Evolutionary conservation across 1,140 invertebrate species (phyloP), one percentile per base, ranked within the genome.

Genomic region (Ooceraea biroi): DNA sequence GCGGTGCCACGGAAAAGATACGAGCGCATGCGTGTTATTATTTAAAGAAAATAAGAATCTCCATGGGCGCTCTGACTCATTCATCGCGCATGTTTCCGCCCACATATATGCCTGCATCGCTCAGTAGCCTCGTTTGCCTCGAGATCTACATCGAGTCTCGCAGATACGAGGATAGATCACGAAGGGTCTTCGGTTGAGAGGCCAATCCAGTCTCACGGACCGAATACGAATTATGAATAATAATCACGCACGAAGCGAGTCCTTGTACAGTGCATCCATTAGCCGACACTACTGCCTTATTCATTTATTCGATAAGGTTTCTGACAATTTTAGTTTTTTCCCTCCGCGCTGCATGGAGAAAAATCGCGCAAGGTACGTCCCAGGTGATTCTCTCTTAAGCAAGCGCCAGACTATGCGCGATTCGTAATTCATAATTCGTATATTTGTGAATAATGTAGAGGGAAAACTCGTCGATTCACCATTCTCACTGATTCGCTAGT

Each of bases 41-140:
- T 73, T 25, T 57, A n/a, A 36, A 55, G 41, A 52, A 61, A 44
- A 27, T 3, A 17, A 48, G 12, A 36, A 19, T 44, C 74, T 14
- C 27, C 36, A 22, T 22, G 25, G 27, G 46, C 14, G 27, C 19
- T 77, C 74, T 77, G 74, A 77, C 44, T 77, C 74, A 77, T 66
- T 25, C 44, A 5, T 76, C 60, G 19, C 8, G 19, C 8, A 25
- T 36, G 48, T 66, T 74, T 77, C 74, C 74, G 74, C 74, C 74
- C 74, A 77, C 74, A 66, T 44, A n/a, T n/a, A n/a, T n/a, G n/a
- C n/a, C 66, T 77, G 11, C 65, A 52, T 55, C 46, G 48, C 19
- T 55, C 48, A 50, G 52, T 66, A 65, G 50, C 19, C 30, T 66
- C 46, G 27, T 77, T 66, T 12, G 36, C 50, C 17, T 36, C 36